Conservation (phyloP, 2,888 invertebrate genomes). For the Cabera pusaria region DNA sequence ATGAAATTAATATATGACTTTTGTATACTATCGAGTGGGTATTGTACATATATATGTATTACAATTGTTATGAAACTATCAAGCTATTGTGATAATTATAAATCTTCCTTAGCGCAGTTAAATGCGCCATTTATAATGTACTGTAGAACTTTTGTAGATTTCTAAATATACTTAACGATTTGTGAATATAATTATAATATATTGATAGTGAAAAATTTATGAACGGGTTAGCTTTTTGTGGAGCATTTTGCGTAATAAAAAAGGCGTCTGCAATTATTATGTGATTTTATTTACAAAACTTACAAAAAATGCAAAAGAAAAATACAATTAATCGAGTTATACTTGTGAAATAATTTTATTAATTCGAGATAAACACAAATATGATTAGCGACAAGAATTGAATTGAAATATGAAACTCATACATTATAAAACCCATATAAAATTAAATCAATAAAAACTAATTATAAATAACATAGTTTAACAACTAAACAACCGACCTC, state of each 20-base stretch:
- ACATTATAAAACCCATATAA: too few species aligned
- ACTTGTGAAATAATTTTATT: neutral
- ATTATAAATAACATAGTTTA: too few species aligned
- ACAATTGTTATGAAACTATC: slow-evolving; percentile 26
- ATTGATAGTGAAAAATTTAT: slow-evolving; percentile 70
- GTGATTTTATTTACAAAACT: slow-evolving; percentile 52
- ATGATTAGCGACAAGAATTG: too few species aligned
- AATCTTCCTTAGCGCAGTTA: slow-evolving; percentile 44
- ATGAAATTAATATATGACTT: too few species aligned
- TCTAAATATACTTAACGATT: slow-evolving; percentile 46
- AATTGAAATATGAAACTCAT: too few species aligned
- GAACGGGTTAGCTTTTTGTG: slow-evolving; percentile 79
- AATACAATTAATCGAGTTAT: slow-evolving; percentile 5
- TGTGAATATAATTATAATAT: slow-evolving; percentile 52
- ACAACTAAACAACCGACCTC: too few species aligned
- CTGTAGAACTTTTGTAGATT: slow-evolving; percentile 36
- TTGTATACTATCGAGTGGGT: slow-evolving; percentile 7
- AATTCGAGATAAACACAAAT: too few species aligned
- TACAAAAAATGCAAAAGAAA: too few species aligned
- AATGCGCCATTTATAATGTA: slow-evolving; percentile 20
- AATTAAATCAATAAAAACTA: too few species aligned
- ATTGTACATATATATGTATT: slow-evolving; percentile 10
- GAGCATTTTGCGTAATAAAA: slow-evolving; percentile 78
- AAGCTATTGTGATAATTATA: slow-evolving; percentile 60
- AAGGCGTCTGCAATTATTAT: slow-evolving; percentile 65